Base-by-base conservation (phyloP, 2,888 invertebrate genomes). In the Macroteleia sp. region DNA sequence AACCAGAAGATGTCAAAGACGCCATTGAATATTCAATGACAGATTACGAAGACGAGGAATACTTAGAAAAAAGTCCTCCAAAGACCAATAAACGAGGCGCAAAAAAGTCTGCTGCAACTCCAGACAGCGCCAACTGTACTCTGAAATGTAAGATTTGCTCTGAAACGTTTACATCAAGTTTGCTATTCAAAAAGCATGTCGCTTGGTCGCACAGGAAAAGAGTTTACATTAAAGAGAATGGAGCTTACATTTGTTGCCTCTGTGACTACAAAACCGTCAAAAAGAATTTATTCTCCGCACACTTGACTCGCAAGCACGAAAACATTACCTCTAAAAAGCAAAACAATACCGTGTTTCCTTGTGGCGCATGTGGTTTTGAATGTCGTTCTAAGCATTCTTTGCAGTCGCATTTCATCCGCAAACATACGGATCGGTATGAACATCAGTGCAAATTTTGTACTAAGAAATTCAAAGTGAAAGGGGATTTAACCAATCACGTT, bases 381-480 rank as follows among this genome's bases (percentile, higher is more conserved):
- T 91, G 91, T 30, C 83, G 91, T 4, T 90, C 90, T 2, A 91
- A 91, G 34, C 91, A 91, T 67, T 91, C 91, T 5, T 70, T 91
- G 1, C 91, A 91, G 54, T 91, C 91, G 1, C 91, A 91, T 56
- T 91, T 91, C 46, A 90, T 88, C 0, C 80, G 91, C 0, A 91
- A 91, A 48, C 91, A 91, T 80, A 91, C 91, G 0, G 91, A 91
- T 28, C 83, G 81, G 2, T 91, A 88, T 78, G 91, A 91, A 69
- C 89, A 91, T 56, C 85, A 88, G 20, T 91, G 91, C 48, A 86
- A 85, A 16, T 88, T 88, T 30, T 91, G 91, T 41, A 44, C 83
- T 0, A 91, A 90, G 52, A 88, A 89, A 50, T 91, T 91, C 79
- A 91, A 91, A 42, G 91, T 91, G 20, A 91, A 91, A 48, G 91